A percentile compares a stretch with the other conserved stretches of the same genome.
These are phyloP conservation scores for Agrypnia vestita DNA, from an alignment of 1,140 invertebrate genomes.

Conservation along the genomic window DNA sequence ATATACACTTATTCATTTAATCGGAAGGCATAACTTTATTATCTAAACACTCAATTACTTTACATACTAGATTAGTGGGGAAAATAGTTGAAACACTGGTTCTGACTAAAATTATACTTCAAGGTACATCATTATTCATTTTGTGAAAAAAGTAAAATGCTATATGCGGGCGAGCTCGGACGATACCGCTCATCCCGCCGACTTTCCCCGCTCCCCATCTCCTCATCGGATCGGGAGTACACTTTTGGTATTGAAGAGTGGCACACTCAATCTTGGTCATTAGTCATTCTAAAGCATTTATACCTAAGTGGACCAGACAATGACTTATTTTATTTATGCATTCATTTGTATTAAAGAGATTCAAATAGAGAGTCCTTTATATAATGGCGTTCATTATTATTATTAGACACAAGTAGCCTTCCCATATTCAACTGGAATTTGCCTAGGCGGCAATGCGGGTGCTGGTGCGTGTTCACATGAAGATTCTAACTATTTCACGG, in stretches of 20 bases:
- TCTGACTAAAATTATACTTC: constrained; percentile 58
- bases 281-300: constrained; percentile 40
- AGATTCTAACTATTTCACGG: too few relatives aligned
- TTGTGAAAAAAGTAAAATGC: constrained; percentile 56
- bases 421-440: too few relatives aligned
- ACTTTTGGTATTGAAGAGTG: constrained; percentile 38
- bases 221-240: neutral
- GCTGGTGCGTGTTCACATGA: too few relatives aligned
- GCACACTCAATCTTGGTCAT: constrained; percentile 5
- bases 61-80: constrained; percentile 56
- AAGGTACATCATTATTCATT: constrained; percentile 53
- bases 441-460: too few relatives aligned
- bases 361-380: neutral
- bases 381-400: too few relatives aligned
- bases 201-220: neutral
- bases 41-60: constrained; percentile 57
- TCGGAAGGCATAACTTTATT: constrained; percentile 61
- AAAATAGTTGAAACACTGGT: constrained; percentile 57
- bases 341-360: neutral
- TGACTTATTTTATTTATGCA: constrained; percentile 42
- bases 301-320: constrained; percentile 60
- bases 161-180: constrained; percentile 16
- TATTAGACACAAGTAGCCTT: too few relatives aligned
- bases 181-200: neutral
- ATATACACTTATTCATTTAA: constrained; percentile 56